Evolutionary conservation across 2,113 vertebrate genomes (phyloP).

Genomic region (Erythrolamprus reginae): DNA sequence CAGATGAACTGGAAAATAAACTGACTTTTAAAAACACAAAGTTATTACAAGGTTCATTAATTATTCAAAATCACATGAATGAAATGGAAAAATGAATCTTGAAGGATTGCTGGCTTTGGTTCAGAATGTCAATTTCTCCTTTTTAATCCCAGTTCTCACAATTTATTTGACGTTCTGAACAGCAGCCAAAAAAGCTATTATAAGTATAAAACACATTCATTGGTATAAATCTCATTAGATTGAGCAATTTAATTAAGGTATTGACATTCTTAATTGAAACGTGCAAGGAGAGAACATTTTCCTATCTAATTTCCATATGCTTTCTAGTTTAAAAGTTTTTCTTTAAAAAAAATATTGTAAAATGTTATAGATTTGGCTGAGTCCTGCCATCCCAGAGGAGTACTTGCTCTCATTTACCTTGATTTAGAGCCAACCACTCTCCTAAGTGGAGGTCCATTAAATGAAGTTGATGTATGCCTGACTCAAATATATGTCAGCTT

Average conservation of each 20-base stretch:
- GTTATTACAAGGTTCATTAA: constrained; percentile 69
- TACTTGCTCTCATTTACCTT: constrained; percentile 87
- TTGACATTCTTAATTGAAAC: constrained; percentile 99
- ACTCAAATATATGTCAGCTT: constrained; percentile 82
- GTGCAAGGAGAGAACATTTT: constrained; percentile 84
- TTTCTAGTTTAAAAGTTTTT: constrained; percentile 69
- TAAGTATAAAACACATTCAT: constrained; percentile 96
- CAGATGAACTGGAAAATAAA: constrained; percentile 63
- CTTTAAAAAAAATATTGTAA: constrained; percentile 61
- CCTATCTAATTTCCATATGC: constrained; percentile 89
- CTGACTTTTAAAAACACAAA: constrained; percentile 62
- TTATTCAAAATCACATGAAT: constrained; percentile 73
- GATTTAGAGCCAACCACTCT: constrained; percentile 80
- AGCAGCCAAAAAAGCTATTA: constrained; percentile 98
- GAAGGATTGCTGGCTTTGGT: constrained; percentile 59
- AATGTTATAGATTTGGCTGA: constrained; percentile 75
- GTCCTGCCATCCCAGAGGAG: constrained; percentile 79
- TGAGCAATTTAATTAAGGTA: constrained; percentile 99
- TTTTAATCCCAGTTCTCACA: constrained; percentile 77
- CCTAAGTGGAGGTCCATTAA: constrained; percentile 72
- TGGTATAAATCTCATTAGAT: constrained; percentile 96
- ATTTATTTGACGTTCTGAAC: constrained; percentile 94
- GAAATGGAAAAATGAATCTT: constrained; percentile 53
- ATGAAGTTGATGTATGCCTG: constrained; percentile 77
- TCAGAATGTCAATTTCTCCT: constrained; percentile 74